phyloP scores from a whole-genome alignment of 2,113 vertebrate species.

The Bombycilla garrulus region DNA sequence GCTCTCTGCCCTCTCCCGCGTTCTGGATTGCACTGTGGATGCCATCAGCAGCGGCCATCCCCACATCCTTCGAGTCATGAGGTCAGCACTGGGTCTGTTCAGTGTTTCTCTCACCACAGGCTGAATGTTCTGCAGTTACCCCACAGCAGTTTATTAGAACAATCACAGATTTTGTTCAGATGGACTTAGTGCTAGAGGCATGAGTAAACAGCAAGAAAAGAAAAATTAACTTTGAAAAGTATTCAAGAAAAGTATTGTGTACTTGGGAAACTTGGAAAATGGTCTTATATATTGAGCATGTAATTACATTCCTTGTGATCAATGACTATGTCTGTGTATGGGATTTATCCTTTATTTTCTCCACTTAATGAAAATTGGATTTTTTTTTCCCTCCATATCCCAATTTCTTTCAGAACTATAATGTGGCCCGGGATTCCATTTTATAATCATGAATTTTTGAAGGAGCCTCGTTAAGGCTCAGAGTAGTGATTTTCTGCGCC shows the following conservation, averaged over 20 bases:
- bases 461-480: conserved; percentile 27
- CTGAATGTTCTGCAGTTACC: neutral
- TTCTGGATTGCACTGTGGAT: neutral
- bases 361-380: conserved; percentile 20
- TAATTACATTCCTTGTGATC: neutral
- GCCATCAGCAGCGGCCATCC: neutral
- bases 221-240: neutral
- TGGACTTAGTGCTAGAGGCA: neutral
- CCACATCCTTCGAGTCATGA: neutral
- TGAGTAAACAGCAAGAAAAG: neutral
- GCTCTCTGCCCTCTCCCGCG: neutral
- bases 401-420: conserved; percentile 11
- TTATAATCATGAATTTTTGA: conserved; percentile 56
- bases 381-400: neutral
- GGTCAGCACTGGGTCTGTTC: neutral
- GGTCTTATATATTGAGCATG: neutral
- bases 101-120: neutral
- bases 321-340: neutral
- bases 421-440: conserved; percentile 16
- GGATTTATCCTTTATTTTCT: conserved; percentile 21
- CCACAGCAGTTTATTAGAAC: neutral
- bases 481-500: conserved; percentile 46
- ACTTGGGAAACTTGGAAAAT: neutral
- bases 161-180: neutral
- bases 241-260: neutral